Base-by-base conservation (phyloP, 1,140 invertebrate genomes). In the Musca domestica region DNA sequence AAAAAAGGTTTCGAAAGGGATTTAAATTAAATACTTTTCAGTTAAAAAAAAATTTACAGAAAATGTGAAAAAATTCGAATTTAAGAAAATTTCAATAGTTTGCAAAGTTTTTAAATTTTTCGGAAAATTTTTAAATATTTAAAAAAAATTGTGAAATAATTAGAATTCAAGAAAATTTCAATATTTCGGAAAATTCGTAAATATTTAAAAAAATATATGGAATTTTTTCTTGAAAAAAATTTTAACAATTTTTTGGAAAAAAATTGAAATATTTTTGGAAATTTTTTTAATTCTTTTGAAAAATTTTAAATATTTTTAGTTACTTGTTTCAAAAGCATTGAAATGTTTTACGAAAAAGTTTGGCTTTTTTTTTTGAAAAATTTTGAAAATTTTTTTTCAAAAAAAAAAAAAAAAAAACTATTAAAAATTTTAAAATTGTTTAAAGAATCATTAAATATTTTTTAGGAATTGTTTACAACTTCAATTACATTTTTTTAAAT, bases 311-410 rank as follows among this genome's bases (percentile, higher is more conserved):
- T 20, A 22, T 65, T 48, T 41, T 41, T n/a, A n/a, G n/a, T n/a
- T n/a, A n/a, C n/a, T n/a, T n/a, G n/a, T n/a, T n/a, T n/a, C n/a
- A n/a, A 41, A 41, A 41, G 12, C 6, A 41, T 41, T 41, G 5
- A 23, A 65, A 65, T 47, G 15, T 25, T 65, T 49, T 41, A n/a
- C 14, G n/a, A n/a, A n/a, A n/a, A n/a, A n/a, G n/a, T n/a, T n/a
- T n/a, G n/a, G n/a, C n/a, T n/a, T n/a, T n/a, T n/a, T n/a, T n/a
- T n/a, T n/a, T n/a, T n/a, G n/a, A n/a, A n/a, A n/a, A n/a, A n/a
- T n/a, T n/a, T n/a, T n/a, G n/a, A n/a, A n/a, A n/a, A n/a, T n/a
- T n/a, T n/a, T n/a, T n/a, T n/a, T n/a, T n/a, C n/a, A n/a, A n/a
- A n/a, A n/a, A n/a, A n/a, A n/a, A n/a, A n/a, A n/a, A n/a, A n/a